Evolutionary conservation across 2,888 invertebrate genomes (phyloP).

Genomic region (Cheilosia vulpina): DNA sequence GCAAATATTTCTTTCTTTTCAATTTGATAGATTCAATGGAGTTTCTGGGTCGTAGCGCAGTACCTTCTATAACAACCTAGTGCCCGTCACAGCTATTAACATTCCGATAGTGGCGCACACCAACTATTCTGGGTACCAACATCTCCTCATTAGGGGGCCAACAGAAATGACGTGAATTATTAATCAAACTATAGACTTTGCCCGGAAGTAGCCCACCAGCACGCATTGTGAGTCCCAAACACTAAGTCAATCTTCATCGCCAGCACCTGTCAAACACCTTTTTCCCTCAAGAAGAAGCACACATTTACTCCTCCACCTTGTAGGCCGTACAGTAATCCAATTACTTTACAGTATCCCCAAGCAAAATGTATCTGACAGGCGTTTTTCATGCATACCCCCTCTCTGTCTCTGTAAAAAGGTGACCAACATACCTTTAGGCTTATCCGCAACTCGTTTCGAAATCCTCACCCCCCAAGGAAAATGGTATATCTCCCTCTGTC

Average conservation of each 20-base stretch:
- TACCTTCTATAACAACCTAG: too few relatives aligned
- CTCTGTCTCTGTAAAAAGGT: conserved; percentile 31
- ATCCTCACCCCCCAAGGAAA: conserved; percentile 50
- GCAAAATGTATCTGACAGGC: conserved; percentile 73
- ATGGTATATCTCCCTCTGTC: conserved; percentile 3
- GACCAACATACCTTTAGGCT: conserved; percentile 61
- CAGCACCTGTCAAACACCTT: conserved; percentile 51
- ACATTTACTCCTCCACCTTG: conserved; percentile 18
- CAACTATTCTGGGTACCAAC: neutral
- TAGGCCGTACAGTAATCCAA: conserved; percentile 68
- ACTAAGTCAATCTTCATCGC: conserved; percentile 69
- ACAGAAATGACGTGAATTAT: neutral
- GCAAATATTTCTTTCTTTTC: too few relatives aligned
- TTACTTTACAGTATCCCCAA: conserved; percentile 63
- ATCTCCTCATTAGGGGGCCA: neutral
- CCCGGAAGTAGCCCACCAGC: neutral
- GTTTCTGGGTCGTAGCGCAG: too few relatives aligned
- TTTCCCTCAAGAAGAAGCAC: neutral
- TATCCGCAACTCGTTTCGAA: conserved; percentile 30
- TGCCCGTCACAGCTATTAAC: too few relatives aligned
- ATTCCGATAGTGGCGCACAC: too few relatives aligned
- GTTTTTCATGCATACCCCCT: conserved; percentile 38
- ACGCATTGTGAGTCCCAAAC: conserved; percentile 52
- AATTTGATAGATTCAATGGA: too few relatives aligned
- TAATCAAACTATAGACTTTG: neutral